These are phyloP conservation scores for Drosophila subobscura DNA, from an alignment of 1,140 invertebrate species.

Conservation along the genomic window DNA sequence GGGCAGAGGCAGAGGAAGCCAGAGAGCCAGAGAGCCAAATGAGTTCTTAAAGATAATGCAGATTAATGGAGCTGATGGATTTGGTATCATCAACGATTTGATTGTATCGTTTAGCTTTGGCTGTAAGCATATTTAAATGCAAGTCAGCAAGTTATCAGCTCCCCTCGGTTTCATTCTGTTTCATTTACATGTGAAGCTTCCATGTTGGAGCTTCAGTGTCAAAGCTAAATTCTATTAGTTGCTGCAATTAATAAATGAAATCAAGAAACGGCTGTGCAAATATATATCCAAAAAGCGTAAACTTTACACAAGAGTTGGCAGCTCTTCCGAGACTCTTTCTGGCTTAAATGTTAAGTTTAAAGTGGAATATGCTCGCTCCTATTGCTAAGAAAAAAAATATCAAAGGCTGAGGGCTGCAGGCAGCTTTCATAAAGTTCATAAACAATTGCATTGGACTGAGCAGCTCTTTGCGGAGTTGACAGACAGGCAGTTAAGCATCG, in stretches of 20 bases:
- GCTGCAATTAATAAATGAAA: background rate
- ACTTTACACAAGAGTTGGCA: too few species aligned
- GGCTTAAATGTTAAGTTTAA: too few species aligned
- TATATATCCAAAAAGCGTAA: too few species aligned
- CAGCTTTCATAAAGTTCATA: background rate
- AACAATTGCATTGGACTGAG: slow-evolving; percentile 28
- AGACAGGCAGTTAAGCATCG: background rate
- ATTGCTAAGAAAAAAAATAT: too few species aligned
- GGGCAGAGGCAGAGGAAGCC: background rate
- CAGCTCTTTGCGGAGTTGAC: background rate
- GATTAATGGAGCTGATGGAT: slow-evolving; percentile 39
- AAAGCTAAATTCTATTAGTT: too few species aligned
- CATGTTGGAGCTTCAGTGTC: too few species aligned
- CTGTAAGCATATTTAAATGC: background rate
- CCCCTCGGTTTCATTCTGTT: too few species aligned
- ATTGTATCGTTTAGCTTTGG: background rate
- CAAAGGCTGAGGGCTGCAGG: background rate
- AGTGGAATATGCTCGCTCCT: too few species aligned
- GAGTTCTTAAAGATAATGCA: slow-evolving; percentile 33
- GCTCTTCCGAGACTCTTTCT: too few species aligned
- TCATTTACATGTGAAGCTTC: too few species aligned
- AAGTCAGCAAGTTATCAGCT: too few species aligned
- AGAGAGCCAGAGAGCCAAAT: slow-evolving; percentile 11
- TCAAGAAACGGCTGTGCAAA: background rate
- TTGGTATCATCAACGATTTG: slow-evolving; percentile 13